Percentiles rank a stretch among this genome's conserved stretches.
Evolutionary conservation across 2,113 vertebrate species (phyloP).

Genomic region (Nibea coibor): DNA sequence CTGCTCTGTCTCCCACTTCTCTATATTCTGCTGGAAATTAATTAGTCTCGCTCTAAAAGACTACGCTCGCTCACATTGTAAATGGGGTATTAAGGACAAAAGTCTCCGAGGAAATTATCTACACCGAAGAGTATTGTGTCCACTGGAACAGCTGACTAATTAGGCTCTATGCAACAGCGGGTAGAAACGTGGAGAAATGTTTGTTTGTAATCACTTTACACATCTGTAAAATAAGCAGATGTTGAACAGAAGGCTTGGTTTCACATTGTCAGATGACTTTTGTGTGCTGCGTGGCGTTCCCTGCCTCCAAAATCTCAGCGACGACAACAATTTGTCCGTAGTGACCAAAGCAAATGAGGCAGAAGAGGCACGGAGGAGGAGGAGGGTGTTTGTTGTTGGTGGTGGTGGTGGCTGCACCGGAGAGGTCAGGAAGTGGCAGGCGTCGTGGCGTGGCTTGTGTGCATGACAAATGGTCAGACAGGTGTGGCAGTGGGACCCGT

Average conservation of each 20-base stretch:
- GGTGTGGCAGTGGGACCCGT: slow-evolving; percentile 54
- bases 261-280: background rate
- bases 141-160: slow-evolving; percentile 67
- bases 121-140: slow-evolving; percentile 59
- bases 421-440: slow-evolving; percentile 45
- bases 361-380: slow-evolving; percentile 15
- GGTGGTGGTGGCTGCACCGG: background rate
- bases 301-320: background rate
- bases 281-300: background rate
- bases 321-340: slow-evolving; percentile 22
- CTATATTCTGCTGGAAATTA: slow-evolving; percentile 69
- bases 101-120: slow-evolving; percentile 74
- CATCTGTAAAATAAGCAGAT: slow-evolving; percentile 16
- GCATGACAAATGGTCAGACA: slow-evolving; percentile 77
- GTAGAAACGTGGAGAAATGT: slow-evolving; percentile 35
- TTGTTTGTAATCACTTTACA: slow-evolving; percentile 50
- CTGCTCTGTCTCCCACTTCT: slow-evolving; percentile 34
- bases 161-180: slow-evolving; percentile 48
- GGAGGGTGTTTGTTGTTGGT: slow-evolving; percentile 10
- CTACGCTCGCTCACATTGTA: slow-evolving; percentile 47
- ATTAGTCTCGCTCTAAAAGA: slow-evolving; percentile 76
- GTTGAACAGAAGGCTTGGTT: background rate
- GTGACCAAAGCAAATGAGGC: slow-evolving; percentile 25
- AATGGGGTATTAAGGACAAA: slow-evolving; percentile 71
- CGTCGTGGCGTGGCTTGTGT: slow-evolving; percentile 39